Conservation (phyloP, 2,797 vertebrate species). For the Crax fasciolata region DNA sequence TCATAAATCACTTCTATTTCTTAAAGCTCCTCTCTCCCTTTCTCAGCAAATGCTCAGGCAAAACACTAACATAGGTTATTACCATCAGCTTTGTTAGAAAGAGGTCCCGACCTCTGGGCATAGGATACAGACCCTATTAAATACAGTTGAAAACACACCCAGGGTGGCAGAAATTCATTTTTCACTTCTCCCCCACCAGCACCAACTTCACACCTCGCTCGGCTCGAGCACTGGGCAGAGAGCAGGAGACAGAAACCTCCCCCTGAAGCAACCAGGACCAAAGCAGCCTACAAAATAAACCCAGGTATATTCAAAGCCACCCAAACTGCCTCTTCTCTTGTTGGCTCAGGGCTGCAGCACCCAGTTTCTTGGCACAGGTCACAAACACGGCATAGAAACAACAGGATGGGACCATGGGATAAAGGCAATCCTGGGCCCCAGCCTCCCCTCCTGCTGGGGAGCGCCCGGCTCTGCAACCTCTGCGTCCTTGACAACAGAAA, state of each 20-base stretch:
- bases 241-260: background rate
- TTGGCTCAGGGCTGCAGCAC: background rate
- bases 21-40: background rate
- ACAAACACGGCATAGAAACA: background rate
- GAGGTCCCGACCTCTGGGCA: constrained; percentile 46
- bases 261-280: background rate
- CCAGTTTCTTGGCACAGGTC: background rate
- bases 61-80: constrained; percentile 41
- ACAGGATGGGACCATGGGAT: background rate
- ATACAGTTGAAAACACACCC: constrained; percentile 6
- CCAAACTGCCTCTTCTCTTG: background rate
- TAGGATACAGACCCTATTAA: constrained; percentile 29
- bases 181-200: constrained; percentile 26
- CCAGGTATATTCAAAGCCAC: background rate
- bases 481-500: background rate
- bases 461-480: background rate
- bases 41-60: background rate
- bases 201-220: constrained; percentile 52
- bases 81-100: constrained; percentile 54
- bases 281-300: background rate
- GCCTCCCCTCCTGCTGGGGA: background rate
- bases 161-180: constrained; percentile 40
- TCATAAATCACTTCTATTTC: constrained; percentile 52
- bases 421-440: background rate
- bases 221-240: constrained; percentile 52